phyloP scores from a whole-genome alignment of 2,797 vertebrate species.

The Gymnocypris eckloni region DNA sequence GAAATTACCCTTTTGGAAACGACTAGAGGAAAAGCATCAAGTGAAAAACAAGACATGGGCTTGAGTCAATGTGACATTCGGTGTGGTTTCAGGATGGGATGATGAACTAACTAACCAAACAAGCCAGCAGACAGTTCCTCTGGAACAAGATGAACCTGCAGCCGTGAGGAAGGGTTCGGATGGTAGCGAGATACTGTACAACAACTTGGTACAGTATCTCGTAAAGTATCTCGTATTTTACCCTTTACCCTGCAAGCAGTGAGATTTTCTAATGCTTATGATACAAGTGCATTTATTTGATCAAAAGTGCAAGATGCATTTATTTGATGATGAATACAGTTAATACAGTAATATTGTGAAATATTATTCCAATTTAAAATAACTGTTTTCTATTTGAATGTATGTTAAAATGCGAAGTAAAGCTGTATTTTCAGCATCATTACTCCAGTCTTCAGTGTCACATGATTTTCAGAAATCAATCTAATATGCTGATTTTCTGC shows the following conservation, averaged over 20 bases:
- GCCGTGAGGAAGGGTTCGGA: not conserved
- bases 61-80: not conserved
- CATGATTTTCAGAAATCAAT: not conserved
- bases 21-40: not conserved
- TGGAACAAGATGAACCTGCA: not conserved
- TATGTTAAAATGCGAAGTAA: not conserved
- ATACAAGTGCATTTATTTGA: not conserved
- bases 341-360: not conserved
- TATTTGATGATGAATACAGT: not conserved
- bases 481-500: not conserved
- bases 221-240: too few relatives aligned
- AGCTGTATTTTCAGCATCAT: not conserved
- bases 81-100: not conserved
- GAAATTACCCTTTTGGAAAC: not conserved
- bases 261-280: not conserved
- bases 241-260: not conserved
- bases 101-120: conserved; percentile 2
- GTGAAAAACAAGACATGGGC: not conserved
- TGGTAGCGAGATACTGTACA: not conserved
- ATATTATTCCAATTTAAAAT: not conserved
- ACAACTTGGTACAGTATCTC: too few relatives aligned
- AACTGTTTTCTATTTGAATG: not conserved
- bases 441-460: not conserved
- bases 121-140: not conserved
- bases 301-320: not conserved